Evolutionary conservation across 1,140 invertebrate genomes (phyloP).

Genomic region (Scylla paramamosain): DNA sequence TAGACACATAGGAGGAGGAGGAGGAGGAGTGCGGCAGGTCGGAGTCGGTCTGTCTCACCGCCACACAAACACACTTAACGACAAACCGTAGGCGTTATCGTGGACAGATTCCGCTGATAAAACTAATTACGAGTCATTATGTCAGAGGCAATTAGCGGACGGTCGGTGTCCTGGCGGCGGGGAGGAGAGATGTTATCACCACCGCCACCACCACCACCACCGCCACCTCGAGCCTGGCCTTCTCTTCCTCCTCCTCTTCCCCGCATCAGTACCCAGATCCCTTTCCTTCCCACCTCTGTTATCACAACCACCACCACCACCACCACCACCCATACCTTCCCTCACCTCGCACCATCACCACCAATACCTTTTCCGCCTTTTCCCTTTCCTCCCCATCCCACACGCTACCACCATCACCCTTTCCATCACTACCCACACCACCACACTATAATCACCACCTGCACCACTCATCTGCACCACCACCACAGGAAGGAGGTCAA

Average conservation of each 20-base stretch:
- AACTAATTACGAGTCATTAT: constrained; percentile 67
- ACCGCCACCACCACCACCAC: background rate
- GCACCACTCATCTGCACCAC: background rate
- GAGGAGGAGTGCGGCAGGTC: background rate
- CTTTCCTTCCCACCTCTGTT: background rate
- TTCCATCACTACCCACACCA: background rate
- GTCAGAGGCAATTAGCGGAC: constrained; percentile 59
- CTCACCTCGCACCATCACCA: background rate
- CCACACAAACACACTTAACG: constrained; percentile 62
- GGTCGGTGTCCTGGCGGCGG: constrained; percentile 48
- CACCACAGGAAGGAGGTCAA: background rate
- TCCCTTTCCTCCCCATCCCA: background rate
- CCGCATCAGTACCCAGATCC: background rate
- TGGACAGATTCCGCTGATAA: constrained; percentile 66
- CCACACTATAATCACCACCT: background rate
- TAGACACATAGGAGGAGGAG: background rate
- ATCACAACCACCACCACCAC: background rate
- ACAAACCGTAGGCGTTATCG: constrained; percentile 65
- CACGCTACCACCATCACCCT: background rate
- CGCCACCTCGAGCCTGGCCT: background rate
- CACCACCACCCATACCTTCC: background rate
- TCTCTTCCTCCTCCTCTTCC: background rate
- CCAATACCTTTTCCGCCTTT: background rate
- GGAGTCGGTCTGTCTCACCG: background rate
- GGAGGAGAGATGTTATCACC: constrained; percentile 27